phyloP scores from a whole-genome alignment of 1,140 invertebrate genomes.

The Drosophila kikkawai region DNA sequence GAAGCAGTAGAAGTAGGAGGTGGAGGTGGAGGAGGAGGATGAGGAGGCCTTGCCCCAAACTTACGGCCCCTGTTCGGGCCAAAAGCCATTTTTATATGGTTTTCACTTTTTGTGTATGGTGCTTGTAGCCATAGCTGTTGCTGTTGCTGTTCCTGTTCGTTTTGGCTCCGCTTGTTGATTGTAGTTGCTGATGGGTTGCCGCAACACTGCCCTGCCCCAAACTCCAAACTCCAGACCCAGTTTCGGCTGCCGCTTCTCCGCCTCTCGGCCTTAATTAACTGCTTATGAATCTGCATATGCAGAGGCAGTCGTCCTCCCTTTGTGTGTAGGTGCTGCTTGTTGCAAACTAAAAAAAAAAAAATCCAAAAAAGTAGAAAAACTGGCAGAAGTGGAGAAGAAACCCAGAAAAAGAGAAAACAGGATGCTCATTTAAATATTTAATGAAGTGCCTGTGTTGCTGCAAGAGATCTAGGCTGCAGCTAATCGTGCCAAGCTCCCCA shows the following conservation, averaged over 20 bases:
- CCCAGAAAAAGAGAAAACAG: slow-evolving; percentile 65
- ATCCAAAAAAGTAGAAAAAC: neutral
- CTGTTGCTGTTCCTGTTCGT: slow-evolving; percentile 10
- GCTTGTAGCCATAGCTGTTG: slow-evolving; percentile 16
- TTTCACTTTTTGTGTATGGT: slow-evolving; percentile 63
- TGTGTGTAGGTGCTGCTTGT: slow-evolving; percentile 68
- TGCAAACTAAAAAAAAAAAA: slow-evolving; percentile 47
- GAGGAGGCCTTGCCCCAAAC: slow-evolving; percentile 52
- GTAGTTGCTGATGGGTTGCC: slow-evolving; percentile 56
- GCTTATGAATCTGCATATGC: slow-evolving; percentile 82
- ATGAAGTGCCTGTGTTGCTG: slow-evolving; percentile 80
- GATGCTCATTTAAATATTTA: slow-evolving; percentile 84
- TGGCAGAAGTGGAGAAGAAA: slow-evolving; percentile 26
- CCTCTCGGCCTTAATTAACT: slow-evolving; percentile 76
- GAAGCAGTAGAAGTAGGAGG: neutral
- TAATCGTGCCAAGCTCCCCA: slow-evolving; percentile 66
- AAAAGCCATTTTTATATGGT: slow-evolving; percentile 66
- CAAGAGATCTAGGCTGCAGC: slow-evolving; percentile 60
- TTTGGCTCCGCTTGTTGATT: slow-evolving; percentile 55
- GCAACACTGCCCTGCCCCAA: slow-evolving; percentile 46
- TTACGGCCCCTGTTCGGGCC: slow-evolving; percentile 36
- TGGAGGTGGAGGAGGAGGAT: slow-evolving; percentile 22
- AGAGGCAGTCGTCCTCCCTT: slow-evolving; percentile 47
- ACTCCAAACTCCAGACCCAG: slow-evolving; percentile 46
- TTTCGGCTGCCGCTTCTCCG: slow-evolving; percentile 38